Base-by-base conservation (phyloP, 1,140 invertebrate species). In the Telenomus remus region DNA sequence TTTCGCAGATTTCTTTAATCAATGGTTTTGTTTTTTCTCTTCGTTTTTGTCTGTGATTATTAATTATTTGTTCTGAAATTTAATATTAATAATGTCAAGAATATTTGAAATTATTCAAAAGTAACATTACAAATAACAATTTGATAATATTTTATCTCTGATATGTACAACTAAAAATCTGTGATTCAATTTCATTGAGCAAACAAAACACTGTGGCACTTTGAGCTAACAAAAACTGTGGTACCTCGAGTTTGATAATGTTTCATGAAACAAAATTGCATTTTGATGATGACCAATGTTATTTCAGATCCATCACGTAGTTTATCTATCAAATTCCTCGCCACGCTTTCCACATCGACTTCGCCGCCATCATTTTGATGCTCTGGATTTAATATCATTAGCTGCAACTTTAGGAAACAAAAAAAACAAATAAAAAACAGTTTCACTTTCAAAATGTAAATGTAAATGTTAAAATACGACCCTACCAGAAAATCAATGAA, bases 191-290 rank as follows among this genome's bases (percentile, higher is more conserved):
- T n/a, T n/a, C n/a, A n/a, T n/a, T n/a, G n/a, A n/a, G n/a, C n/a
- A n/a, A n/a, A n/a, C n/a, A n/a, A n/a, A n/a, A 8, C 78, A 27
- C 19, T 27, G 19, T 39, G 8, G 3, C 3, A 39, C 9, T 4
- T 39, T 11, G 1, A 2, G 37, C 9, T 11, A 11, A 39, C 9
- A 2, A 27, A 11, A 39, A 39, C 9, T 11, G 1, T 11, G 3
- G n/a, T 68, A 88, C 87, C 83, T 89, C 89, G 88, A 16, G 89
- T 89, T 13, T 91, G 90, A 80, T 93, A 93, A 77, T 93, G 91
- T 71, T 91, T 92, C 16, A 89, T 88, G 82, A 94, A 93, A 68
- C 92, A 91, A 49, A 92, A 89, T 79, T 95, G 94, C 89, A 94
- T 93, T 82, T 91, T 91, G 8, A 93, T 69, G 0, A 89, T 89